These are phyloP conservation scores for Climacteris rufus DNA, from an alignment of 2,113 vertebrate genomes.

Conservation along the genomic window DNA sequence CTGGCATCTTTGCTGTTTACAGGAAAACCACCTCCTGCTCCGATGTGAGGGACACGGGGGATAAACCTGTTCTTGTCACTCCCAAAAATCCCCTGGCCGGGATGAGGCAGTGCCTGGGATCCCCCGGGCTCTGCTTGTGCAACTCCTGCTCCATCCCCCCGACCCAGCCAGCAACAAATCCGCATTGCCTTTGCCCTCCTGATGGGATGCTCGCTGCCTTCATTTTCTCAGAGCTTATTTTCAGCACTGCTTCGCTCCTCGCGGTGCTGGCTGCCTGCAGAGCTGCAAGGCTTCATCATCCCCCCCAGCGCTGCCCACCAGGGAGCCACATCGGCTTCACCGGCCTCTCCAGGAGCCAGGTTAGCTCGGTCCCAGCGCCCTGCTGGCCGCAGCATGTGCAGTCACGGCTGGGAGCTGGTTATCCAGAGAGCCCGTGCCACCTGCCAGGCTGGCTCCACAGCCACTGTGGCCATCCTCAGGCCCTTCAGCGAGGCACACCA, in stretches of 20 bases:
- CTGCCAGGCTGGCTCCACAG: not conserved
- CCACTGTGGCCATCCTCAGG: not conserved
- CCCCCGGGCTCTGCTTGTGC: not conserved
- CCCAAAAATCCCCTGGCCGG: not conserved
- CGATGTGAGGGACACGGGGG: not conserved
- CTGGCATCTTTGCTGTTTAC: not conserved
- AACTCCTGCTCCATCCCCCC: not conserved
- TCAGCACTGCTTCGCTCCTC: not conserved
- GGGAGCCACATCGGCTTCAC: rapidly evolving
- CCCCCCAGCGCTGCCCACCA: rapidly evolving
- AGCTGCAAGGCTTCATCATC: not conserved
- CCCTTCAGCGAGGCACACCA: not conserved
- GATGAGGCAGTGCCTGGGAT: not conserved
- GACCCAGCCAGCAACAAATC: not conserved
- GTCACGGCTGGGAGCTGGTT: not conserved
- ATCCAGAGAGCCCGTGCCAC: rapidly evolving
- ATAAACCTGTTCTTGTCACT: not conserved
- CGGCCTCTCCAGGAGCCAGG: not conserved
- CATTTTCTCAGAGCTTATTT: not conserved
- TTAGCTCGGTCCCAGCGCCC: rapidly evolving
- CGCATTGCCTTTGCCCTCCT: not conserved
- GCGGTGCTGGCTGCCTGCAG: not conserved
- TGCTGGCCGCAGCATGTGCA: not conserved
- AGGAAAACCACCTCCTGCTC: not conserved
- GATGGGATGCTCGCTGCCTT: not conserved